phyloP scores from a whole-genome alignment of 2,113 vertebrate genomes.

The Athene cunicularia region DNA sequence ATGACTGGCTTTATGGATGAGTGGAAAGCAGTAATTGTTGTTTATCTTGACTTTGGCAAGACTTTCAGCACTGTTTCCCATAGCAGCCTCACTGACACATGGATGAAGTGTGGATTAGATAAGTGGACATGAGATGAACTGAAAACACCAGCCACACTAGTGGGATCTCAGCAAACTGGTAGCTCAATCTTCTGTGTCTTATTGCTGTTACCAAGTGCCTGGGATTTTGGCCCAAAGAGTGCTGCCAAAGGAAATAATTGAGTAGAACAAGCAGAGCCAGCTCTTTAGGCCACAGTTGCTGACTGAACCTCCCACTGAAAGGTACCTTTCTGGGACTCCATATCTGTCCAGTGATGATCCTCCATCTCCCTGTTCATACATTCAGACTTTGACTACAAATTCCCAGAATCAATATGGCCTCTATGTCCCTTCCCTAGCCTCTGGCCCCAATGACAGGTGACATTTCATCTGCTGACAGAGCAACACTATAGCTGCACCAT shows the following conservation, averaged over 20 bases:
- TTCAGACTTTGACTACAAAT: not conserved
- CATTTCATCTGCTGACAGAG: not conserved
- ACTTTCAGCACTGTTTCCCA: not conserved
- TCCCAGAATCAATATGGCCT: not conserved
- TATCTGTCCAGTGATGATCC: not conserved
- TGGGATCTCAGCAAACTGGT: not conserved
- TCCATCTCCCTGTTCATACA: not conserved
- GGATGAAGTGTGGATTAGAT: not conserved
- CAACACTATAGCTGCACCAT: not conserved
- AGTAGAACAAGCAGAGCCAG: not conserved
- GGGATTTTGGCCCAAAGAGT: not conserved
- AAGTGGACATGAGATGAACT: not conserved
- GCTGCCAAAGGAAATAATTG: not conserved
- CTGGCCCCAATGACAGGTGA: not conserved
- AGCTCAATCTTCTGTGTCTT: not conserved
- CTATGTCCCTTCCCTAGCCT: not conserved
- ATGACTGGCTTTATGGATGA: not conserved
- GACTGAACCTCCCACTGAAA: not conserved
- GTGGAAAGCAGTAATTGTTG: not conserved
- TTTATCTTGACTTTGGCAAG: not conserved
- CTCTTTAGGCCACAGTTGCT: not conserved
- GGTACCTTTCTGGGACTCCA: not conserved
- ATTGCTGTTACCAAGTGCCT: not conserved
- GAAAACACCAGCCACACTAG: not conserved
- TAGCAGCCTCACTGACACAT: accelerated